phyloP scores from a whole-genome alignment of 2,888 invertebrate genomes.

The Oconnorella tubifera region DNA sequence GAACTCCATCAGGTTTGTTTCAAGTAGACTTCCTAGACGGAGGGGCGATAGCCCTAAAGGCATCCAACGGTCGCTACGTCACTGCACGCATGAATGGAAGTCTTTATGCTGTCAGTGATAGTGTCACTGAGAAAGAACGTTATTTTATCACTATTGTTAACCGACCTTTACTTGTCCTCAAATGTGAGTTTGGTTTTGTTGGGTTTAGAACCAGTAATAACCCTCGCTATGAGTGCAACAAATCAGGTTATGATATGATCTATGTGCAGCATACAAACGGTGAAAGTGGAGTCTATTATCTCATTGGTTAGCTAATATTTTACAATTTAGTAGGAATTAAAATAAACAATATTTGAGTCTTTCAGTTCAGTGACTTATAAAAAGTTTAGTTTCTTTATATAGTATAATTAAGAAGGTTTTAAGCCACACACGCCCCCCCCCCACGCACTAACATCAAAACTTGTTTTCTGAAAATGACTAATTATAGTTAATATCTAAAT shows the following conservation, averaged over 20 bases:
- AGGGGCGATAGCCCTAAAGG: constrained; percentile 85
- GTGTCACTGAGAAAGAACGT: constrained; percentile 74
- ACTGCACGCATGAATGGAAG: constrained; percentile 92
- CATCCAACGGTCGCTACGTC: constrained; percentile 89
- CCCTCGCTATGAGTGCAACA: constrained; percentile 33
- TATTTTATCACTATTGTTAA: constrained; percentile 42
- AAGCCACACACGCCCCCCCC: no score
- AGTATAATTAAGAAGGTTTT: no score
- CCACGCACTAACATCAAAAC: no score
- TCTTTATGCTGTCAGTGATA: constrained; percentile 80
- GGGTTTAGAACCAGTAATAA: constrained; percentile 58
- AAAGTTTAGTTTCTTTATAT: no score
- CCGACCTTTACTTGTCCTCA: constrained; percentile 86
- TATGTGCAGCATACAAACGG: constrained; percentile 24
- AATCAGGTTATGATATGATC: constrained; percentile 28
- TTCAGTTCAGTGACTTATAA: neutral
- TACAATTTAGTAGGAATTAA: neutral
- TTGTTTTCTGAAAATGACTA: no score
- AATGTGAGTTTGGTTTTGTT: constrained; percentile 93
- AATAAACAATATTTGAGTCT: neutral
- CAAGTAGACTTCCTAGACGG: constrained; percentile 88
- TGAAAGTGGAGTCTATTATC: constrained; percentile 24
- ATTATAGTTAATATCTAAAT: no score
- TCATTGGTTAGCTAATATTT: constrained; percentile 31
- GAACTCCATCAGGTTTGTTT: constrained; percentile 62